These are phyloP conservation scores for Gari tellinella DNA, from an alignment of 2,888 invertebrate genomes.

Conservation along the genomic window DNA sequence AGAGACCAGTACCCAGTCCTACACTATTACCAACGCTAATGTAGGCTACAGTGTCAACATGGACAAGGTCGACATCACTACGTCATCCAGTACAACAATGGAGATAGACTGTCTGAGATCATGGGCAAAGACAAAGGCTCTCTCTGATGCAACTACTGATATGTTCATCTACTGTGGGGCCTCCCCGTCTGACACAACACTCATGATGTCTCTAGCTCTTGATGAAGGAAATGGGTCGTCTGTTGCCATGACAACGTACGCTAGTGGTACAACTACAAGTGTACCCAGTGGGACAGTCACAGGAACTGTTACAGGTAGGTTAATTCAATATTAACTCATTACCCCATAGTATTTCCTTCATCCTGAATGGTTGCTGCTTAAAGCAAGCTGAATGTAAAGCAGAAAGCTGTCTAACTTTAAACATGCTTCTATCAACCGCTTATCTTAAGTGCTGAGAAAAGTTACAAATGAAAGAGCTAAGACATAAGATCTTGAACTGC, in stretches of 20 bases:
- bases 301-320: neutral
- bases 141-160: conserved; percentile 43
- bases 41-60: conserved; percentile 19
- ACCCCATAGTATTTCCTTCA: too few relatives aligned
- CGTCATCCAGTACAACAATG: conserved; percentile 19
- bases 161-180: conserved; percentile 43
- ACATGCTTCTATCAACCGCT: too few relatives aligned
- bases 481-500: too few relatives aligned
- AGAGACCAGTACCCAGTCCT: conserved; percentile 10
- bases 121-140: conserved; percentile 60
- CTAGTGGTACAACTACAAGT: conserved; percentile 9
- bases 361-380: too few relatives aligned
- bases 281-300: conserved; percentile 1
- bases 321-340: too few relatives aligned
- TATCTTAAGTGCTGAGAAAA: too few relatives aligned
- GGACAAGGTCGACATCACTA: conserved; percentile 17
- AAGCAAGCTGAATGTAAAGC: too few relatives aligned
- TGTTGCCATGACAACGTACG: conserved; percentile 35
- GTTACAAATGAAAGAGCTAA: too few relatives aligned
- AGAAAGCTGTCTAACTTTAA: too few relatives aligned
- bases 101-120: conserved; percentile 62
- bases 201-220: conserved; percentile 48
- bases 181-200: conserved; percentile 23
- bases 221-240: conserved; percentile 65
- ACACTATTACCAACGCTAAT: conserved; percentile 1